Percentiles rank a stretch among this genome's conserved stretches.
Conservation (phyloP, 2,113 vertebrate species). For the Notarius lentiginosus region DNA sequence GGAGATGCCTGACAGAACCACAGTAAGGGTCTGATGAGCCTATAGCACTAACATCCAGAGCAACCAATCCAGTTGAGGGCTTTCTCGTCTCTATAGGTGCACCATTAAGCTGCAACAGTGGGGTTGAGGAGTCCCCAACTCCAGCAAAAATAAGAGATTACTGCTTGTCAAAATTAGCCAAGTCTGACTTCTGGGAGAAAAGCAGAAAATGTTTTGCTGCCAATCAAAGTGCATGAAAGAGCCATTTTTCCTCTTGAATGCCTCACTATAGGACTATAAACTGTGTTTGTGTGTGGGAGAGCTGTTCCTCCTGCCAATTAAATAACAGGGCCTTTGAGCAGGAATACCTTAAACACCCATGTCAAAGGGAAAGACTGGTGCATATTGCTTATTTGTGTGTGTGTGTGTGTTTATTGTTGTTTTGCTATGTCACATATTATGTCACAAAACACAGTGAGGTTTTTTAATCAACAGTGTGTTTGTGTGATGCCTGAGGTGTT, state of each 20-base stretch:
- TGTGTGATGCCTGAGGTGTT: background rate
- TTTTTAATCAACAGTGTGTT: too few species aligned
- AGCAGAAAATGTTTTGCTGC: slow-evolving; percentile 33
- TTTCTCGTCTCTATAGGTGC: background rate
- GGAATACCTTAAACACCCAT: slow-evolving; percentile 51
- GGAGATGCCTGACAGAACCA: background rate
- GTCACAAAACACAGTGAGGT: too few species aligned
- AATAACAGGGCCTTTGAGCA: slow-evolving; percentile 37
- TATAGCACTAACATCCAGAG: slow-evolving; percentile 18
- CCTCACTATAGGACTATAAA: slow-evolving; percentile 36
- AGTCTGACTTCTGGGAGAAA: background rate
- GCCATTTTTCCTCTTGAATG: slow-evolving; percentile 14
- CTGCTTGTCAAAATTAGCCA: slow-evolving; percentile 43
- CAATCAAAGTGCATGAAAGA: slow-evolving; percentile 19
- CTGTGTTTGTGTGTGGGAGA: slow-evolving; percentile 17
- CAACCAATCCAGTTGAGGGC: background rate
- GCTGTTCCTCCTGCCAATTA: slow-evolving; percentile 49
- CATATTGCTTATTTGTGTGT: background rate
- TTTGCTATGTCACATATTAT: background rate
- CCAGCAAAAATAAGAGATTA: slow-evolving; percentile 38
- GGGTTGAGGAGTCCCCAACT: background rate
- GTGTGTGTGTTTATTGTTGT: background rate
- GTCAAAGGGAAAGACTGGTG: slow-evolving; percentile 46
- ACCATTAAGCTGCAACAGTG: background rate
- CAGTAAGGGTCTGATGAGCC: slow-evolving; percentile 9